These are phyloP conservation scores for Xylocopa sonorina DNA, from an alignment of 1,140 invertebrate genomes.

Conservation along the genomic window DNA sequence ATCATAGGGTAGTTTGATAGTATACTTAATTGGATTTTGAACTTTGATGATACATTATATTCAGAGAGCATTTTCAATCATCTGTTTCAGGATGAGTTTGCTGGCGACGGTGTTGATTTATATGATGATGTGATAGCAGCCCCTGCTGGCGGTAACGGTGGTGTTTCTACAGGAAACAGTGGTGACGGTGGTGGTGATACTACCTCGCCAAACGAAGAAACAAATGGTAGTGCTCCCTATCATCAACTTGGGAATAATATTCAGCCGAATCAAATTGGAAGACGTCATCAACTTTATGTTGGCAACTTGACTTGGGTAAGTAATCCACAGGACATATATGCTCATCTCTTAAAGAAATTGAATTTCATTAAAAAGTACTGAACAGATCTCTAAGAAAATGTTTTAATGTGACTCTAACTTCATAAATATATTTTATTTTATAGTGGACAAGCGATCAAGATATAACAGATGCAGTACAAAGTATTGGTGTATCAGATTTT, in stretches of 20 bases:
- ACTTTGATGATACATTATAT: not conserved
- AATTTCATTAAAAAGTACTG: no score
- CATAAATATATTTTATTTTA: conserved; percentile 70
- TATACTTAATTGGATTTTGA: not conserved
- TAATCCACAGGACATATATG: conserved; percentile 34
- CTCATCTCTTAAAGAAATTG: no score
- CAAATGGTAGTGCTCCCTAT: conserved; percentile 87
- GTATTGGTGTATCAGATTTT: conserved; percentile 95
- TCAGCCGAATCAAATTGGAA: conserved; percentile 87
- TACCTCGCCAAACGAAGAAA: conserved; percentile 84
- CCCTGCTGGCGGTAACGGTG: conserved; percentile 82
- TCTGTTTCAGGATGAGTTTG: conserved; percentile 89
- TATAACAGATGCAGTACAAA: conserved; percentile 92
- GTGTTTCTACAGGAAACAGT: conserved; percentile 73
- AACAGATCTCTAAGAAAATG: no score
- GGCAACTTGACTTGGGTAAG: conserved; percentile 95
- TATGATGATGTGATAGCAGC: conserved; percentile 97
- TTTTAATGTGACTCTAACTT: not conserved
- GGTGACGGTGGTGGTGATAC: conserved; percentile 72
- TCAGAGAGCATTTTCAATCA: conserved; percentile 6
- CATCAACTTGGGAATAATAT: conserved; percentile 86
- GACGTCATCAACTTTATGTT: conserved; percentile 95
- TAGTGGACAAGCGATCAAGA: conserved; percentile 99
- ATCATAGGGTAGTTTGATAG: not conserved
- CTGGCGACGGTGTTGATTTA: conserved; percentile 94